Evolutionary conservation across 2,113 vertebrate genomes (phyloP), one percentile per base, ranked within the genome.

Genomic region (Andinoacara biseriatus): DNA sequence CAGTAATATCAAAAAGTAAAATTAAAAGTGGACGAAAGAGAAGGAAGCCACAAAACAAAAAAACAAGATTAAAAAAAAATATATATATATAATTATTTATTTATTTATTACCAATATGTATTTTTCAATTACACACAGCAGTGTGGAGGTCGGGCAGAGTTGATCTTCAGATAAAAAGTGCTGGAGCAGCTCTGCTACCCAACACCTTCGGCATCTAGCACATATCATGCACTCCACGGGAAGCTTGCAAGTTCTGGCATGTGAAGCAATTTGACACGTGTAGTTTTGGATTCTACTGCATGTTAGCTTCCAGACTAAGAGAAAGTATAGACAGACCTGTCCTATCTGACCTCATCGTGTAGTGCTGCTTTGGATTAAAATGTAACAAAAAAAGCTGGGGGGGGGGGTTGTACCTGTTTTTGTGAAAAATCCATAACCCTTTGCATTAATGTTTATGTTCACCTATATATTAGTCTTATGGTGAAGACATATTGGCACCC

Each of bases 401-500:
- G n/a, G n/a, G n/a, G n/a, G n/a, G n/a, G n/a, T n/a, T 24, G 14
- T 49, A 24, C 5, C n/a, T 56, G 15, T 10, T 54, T 29, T 10
- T 26, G 15, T 59, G 14, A 3, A 67, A n/a, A 22, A 69, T 26
- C n/a, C 4, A 31, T 40, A 14, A 63, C 49, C 20, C 9, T 33
- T 17, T 46, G 18, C 20, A 2, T 20, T 20, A 17, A 31, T 54
- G 7, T 78, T 13, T 76, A 17, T 80, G 24, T 78, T 20, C 26
- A 10, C 40, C 3, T 85, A 14, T 90, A 20, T 57, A 35, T 85
- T 90, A 89, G 92, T 20, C 46, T 46, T 13, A 4, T 2, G 85
- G 69, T 5, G 97, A 99, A 60, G 97, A 98, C 90, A 97, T 98
- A 86, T 93, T 99, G 92, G 96, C 97, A 3, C 97, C 98, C 0